Evolutionary conservation across 1,140 invertebrate species (phyloP).

Genomic region (Plectrocnemia conspersa): DNA sequence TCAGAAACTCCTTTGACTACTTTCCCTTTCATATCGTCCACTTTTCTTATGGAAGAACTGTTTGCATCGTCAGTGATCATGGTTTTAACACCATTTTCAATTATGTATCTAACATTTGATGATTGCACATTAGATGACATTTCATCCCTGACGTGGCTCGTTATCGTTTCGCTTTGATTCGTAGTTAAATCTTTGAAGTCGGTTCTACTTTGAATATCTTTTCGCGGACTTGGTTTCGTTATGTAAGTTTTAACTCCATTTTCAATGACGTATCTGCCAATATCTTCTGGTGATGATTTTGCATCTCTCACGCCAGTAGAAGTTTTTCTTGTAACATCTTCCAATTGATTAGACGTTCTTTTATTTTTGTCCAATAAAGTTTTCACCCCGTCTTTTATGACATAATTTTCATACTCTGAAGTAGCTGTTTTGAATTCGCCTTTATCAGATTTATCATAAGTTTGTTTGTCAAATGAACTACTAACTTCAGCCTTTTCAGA

Average conservation of each 20-base stretch:
- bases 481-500: too few species aligned
- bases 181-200: too few species aligned
- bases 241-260: constrained; percentile 23
- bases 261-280: constrained; percentile 24
- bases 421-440: not conserved
- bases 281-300: constrained; percentile 13
- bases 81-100: constrained; percentile 27
- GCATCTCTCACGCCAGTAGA: not conserved
- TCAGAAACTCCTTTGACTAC: too few species aligned
- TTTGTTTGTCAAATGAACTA: too few species aligned
- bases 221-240: too few species aligned
- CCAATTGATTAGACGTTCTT: constrained; percentile 22
- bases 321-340: not conserved
- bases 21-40: too few species aligned
- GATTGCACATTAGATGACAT: constrained; percentile 8
- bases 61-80: too few species aligned
- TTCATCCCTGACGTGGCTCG: constrained; percentile 4
- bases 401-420: constrained; percentile 35
- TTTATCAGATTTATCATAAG: too few species aligned
- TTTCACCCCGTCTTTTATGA: constrained; percentile 49
- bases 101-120: constrained; percentile 24
- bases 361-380: constrained; percentile 40
- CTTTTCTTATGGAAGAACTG: too few species aligned
- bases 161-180: not conserved
- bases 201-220: too few species aligned